These are phyloP conservation scores for Coptodon bakossiorum DNA, from an alignment of 2,113 vertebrate genomes.

Conservation along the genomic window DNA sequence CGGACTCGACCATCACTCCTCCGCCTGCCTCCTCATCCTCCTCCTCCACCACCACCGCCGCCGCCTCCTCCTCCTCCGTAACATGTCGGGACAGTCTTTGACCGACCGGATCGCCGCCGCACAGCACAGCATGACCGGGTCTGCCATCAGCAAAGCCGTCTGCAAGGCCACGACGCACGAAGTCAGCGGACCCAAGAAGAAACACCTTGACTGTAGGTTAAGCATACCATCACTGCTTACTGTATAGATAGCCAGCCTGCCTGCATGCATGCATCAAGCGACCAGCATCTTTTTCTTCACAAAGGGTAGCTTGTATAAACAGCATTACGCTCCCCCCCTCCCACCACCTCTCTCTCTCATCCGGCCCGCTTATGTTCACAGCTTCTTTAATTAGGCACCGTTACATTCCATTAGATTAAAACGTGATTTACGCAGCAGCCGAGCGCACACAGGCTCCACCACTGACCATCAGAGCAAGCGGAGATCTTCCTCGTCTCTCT, in stretches of 20 bases:
- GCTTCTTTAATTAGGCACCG: slow-evolving; percentile 35
- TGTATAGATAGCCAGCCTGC: neutral
- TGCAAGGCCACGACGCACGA: slow-evolving; percentile 89
- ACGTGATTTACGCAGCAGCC: neutral
- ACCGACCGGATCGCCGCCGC: slow-evolving; percentile 85
- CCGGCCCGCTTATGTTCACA: slow-evolving; percentile 25
- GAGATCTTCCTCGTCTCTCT: neutral
- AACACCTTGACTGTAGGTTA: slow-evolving; percentile 88
- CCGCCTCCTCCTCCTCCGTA: slow-evolving; percentile 38
- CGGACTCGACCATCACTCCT: slow-evolving; percentile 44
- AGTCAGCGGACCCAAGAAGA: slow-evolving; percentile 90
- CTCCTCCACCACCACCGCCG: neutral
- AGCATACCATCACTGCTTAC: slow-evolving; percentile 51
- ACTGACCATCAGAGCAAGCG: neutral
- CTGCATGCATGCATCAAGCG: slow-evolving; percentile 1
- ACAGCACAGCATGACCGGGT: slow-evolving; percentile 85
- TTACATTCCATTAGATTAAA: slow-evolving; percentile 46
- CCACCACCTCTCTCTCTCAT: neutral
- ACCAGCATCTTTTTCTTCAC: slow-evolving; percentile 3
- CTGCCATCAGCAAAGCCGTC: slow-evolving; percentile 82
- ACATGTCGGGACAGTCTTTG: slow-evolving; percentile 86
- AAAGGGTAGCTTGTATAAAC: slow-evolving; percentile 44
- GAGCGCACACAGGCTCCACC: neutral
- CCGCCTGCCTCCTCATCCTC: slow-evolving; percentile 5
- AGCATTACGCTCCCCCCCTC: neutral